Evolutionary conservation across 2,113 vertebrate species (phyloP), one percentile per base, ranked within the genome.

Genomic region (Asarcornis scutulata): DNA sequence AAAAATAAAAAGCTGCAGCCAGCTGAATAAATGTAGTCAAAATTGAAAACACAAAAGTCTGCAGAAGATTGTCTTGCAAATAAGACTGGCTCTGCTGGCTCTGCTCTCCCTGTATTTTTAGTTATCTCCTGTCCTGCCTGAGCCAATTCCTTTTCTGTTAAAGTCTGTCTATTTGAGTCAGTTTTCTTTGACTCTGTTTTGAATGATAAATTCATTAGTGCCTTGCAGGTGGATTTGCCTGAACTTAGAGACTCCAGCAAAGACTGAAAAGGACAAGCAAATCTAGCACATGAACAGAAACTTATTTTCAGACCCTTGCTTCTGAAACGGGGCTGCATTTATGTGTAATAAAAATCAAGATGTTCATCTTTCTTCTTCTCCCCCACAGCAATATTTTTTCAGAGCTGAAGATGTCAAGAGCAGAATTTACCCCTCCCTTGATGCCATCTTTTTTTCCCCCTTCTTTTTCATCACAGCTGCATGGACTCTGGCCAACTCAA

Each of bases 341-440:
- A 69, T 1, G 8, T 89, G 86, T 31, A 96, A 95, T 96, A 97
- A 96, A 97, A 95, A 92, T 89, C 93, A 96, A 96, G 95, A 96
- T 87, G 81, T 95, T 96, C 68, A 75, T 90, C 77, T 91, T 90
- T 94, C 90, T 92, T 95, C 84, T 66, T 86, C 26, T 86, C 62
- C 48, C 71, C 71, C 56, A 75, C 77, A 31, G 77, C 86, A 88
- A 66, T 93, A 84, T 83, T 90, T 97, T 86, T 91, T 91, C 72
- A 55, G 59, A 14, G 23, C 64, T 78, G 94, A 90, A 69, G 88
- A 96, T 81, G 95, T 95, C 95, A 97, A 92, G 80, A 94, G 50
- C 13, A 94, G 76, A 95, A 97, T 97, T 94, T 97, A 97, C 86
- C 82, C 85, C 88, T 97, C 95, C 96, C 95, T 90, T 92, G 97